A percentile compares a stretch with the other conserved stretches of the same genome.
Conservation (phyloP, 2,797 vertebrate species). For the Chaunax sp. region DNA sequence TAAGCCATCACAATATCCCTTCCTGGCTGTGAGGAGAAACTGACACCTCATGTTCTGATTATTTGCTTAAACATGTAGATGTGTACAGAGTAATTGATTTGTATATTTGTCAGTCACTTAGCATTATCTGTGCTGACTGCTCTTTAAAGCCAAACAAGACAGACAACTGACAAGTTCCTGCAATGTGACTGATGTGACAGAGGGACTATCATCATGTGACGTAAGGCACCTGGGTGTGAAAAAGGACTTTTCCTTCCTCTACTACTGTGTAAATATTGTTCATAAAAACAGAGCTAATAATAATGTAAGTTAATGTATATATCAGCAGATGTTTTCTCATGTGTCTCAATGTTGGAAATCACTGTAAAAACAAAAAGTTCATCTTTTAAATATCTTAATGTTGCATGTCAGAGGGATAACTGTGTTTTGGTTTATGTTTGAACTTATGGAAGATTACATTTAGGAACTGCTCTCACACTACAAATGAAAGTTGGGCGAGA, state of each 20-base stretch:
- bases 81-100: conserved; percentile 57
- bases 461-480: conserved; percentile 36
- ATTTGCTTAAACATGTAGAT: conserved; percentile 41
- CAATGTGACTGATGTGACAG: conserved; percentile 46
- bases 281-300: conserved; percentile 76
- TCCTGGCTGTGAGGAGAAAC: conserved; percentile 29
- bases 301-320: conserved; percentile 85
- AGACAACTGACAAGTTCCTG: conserved; percentile 32
- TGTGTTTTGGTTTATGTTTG: conserved; percentile 45
- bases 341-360: conserved; percentile 71
- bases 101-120: conserved; percentile 58
- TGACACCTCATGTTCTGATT: conserved; percentile 41
- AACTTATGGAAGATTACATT: conserved; percentile 19
- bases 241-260: conserved; percentile 36
- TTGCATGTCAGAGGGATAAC: conserved; percentile 77
- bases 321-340: conserved; percentile 75
- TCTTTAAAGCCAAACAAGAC: conserved; percentile 61
- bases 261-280: conserved; percentile 78
- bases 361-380: conserved; percentile 67
- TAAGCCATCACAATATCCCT: conserved; percentile 55
- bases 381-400: conserved; percentile 71
- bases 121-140: conserved; percentile 39
- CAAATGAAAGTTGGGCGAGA: conserved; percentile 49
- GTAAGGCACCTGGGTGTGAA: conserved; percentile 28
- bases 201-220: conserved; percentile 19